Percentiles rank a stretch among this genome's conserved stretches.
Evolutionary conservation across 2,797 vertebrate genomes (phyloP).

Genomic region (Crocodylus rhombifer): DNA sequence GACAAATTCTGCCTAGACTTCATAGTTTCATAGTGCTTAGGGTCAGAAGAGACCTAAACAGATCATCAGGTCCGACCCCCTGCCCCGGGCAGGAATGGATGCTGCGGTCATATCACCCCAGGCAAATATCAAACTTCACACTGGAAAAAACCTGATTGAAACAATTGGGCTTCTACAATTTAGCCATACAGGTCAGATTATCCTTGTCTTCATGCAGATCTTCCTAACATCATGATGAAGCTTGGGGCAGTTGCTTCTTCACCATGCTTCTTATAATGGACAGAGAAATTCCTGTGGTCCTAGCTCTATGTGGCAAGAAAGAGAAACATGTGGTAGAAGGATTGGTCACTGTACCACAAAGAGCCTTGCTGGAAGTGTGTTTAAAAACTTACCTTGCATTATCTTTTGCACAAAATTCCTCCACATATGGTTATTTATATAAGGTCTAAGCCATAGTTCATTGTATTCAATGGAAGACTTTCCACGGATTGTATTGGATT

Average conservation of each 20-base stretch:
- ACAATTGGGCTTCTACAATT: not conserved
- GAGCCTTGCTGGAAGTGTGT: not conserved
- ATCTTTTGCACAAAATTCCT: not conserved
- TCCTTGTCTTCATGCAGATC: not conserved
- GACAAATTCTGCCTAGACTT: not conserved
- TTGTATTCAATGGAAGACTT: not conserved
- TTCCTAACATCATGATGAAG: not conserved
- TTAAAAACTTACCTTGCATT: not conserved
- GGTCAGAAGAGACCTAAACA: too few species aligned
- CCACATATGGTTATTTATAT: not conserved
- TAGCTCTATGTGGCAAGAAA: not conserved
- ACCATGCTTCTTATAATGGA: not conserved
- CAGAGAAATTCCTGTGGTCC: too few species aligned
- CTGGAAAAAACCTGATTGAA: not conserved
- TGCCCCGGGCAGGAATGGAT: too few species aligned
- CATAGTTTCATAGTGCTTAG: too few species aligned
- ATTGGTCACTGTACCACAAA: not conserved
- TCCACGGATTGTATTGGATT: fast-evolving
- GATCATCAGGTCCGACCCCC: too few species aligned
- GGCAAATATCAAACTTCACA: not conserved
- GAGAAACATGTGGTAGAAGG: not conserved
- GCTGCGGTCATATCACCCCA: too few species aligned
- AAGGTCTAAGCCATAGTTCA: not conserved
- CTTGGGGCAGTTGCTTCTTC: not conserved
- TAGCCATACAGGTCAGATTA: not conserved